Base-by-base conservation (phyloP, 2,888 invertebrate genomes). In the Atrina japonica region DNA sequence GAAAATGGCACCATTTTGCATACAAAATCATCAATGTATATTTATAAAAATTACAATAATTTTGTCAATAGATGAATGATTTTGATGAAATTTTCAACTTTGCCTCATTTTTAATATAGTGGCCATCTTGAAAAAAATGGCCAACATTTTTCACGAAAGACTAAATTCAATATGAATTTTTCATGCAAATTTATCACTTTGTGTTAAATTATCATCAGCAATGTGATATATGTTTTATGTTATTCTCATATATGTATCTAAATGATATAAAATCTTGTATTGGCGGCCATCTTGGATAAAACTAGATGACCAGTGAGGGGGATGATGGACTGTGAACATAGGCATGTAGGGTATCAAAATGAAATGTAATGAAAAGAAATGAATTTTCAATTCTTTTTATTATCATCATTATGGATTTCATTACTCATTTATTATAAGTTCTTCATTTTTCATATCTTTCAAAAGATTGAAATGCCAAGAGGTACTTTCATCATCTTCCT, bases 71-170 rank as follows among this genome's bases (percentile, higher is more conserved):
- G 16, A 9, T 21, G 21, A 47, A 3, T n/a, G 16, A 47, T 47
- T 47, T 9, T n/a, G 16, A 47, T 18, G n/a, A 18, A 18, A 6
- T 47, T 47, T 47, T 47, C 47, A 47, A 16, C 16, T n/a, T 21
- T 47, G 47, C 5, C 47, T n/a, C 21, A 18, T 21, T 3, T n/a
- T 47, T 21, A 5, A 47, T 47, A 47, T 47, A 16, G n/a, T 21
- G n/a, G 47, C 47, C 47, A 47, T 47, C n/a, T 47, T 47, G 47
- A 47, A 47, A 18, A n/a, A 47, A 47, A 47, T 18, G n/a, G 47
- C 18, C 47, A 6, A 21, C 47, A n/a, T 9, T 9, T 18, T 47
- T 9, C 47, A 16, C 5, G 5, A 47, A 18, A 21, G 47, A 5
- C 47, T 47, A 5, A n/a, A 47, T 18, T 47, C 16, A 9, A 47